Evolutionary conservation across 2,888 invertebrate genomes (phyloP), one percentile per base, ranked within the genome.

Genomic region (Aplocera efformata): DNA sequence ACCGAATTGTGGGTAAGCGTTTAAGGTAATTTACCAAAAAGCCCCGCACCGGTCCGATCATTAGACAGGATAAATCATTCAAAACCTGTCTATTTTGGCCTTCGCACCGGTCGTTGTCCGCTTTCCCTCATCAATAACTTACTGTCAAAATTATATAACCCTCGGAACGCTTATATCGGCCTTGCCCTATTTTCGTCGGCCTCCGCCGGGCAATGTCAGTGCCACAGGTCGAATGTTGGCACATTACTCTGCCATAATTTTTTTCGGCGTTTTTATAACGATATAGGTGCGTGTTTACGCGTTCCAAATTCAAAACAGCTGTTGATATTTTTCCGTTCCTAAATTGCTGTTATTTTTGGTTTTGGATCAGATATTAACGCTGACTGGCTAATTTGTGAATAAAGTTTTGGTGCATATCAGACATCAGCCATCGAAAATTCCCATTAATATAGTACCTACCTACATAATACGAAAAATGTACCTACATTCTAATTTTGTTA

Each of bases 201-300:
- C 66, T 60, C 67, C 43, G 42, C 43, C 56, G 69, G 67, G 59
- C 74, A 76, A 73, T 74, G 75, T 72, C 74, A 75, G 65, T 71
- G 72, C 59, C 72, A 57, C 42, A 48, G 50, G 49, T 37, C 47
- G 49, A 51, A 52, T 53, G 49, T 54, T 56, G 54, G 58, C 51
- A 54, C 28, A 39, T 38, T 37, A 48, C 48, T 25, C 39, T 56
- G 56, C 56, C 56, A 53, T 34, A 21, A 32, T 37, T 47, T 41
- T 26, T 39, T 38, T 32, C 38, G 26, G 32, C 8, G 7, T 42
- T 46, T 40, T 40, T 32, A 29, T 47, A 27, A 42, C 25, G 34
- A 4, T 37, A 37, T 26, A 38, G 22, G 38, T 31, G 11, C 26
- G 28, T 31, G 23, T 34, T 34, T 34, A 34, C 38, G 37, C 29